These are phyloP conservation scores for Mesopsocus fuscifrons DNA, from an alignment of 2,888 invertebrate genomes.

Conservation along the genomic window DNA sequence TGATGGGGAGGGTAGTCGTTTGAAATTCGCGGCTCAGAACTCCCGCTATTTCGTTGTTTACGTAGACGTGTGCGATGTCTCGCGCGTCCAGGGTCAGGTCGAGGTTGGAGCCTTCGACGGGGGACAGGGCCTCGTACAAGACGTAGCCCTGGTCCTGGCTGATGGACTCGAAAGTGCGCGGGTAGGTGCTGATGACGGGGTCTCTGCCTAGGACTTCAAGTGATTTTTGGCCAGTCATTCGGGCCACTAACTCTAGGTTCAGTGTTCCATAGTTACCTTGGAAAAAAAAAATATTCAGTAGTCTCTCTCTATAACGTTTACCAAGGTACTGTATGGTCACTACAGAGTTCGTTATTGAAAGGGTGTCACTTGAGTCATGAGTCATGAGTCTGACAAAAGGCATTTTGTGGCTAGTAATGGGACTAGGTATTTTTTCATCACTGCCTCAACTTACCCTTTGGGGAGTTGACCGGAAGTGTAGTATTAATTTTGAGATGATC, in stretches of 20 bases:
- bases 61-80: slow-evolving; percentile 48
- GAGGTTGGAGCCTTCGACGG: slow-evolving; percentile 16
- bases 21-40: neutral
- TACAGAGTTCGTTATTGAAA: too few relatives aligned
- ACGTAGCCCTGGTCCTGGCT: slow-evolving; percentile 40
- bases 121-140: slow-evolving; percentile 37
- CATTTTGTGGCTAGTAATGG: too few relatives aligned
- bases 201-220: neutral
- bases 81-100: slow-evolving; percentile 25
- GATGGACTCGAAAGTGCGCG: slow-evolving; percentile 42
- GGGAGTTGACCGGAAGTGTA: neutral
- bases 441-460: neutral
- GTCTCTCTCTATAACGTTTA: too few relatives aligned
- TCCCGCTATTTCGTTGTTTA: slow-evolving; percentile 28
- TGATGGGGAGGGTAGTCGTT: neutral
- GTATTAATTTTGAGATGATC: neutral
- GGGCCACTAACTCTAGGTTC: neutral
- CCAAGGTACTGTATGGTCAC: too few relatives aligned
- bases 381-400: too few relatives aligned
- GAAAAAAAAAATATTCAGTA: too few relatives aligned
- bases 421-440: too few relatives aligned
- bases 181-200: slow-evolving; percentile 20
- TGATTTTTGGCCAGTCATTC: neutral
- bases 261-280: neutral
- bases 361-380: too few relatives aligned